These are phyloP conservation scores for Pyrocoelia pectoralis DNA, from an alignment of 2,888 invertebrate species.

Conservation along the genomic window DNA sequence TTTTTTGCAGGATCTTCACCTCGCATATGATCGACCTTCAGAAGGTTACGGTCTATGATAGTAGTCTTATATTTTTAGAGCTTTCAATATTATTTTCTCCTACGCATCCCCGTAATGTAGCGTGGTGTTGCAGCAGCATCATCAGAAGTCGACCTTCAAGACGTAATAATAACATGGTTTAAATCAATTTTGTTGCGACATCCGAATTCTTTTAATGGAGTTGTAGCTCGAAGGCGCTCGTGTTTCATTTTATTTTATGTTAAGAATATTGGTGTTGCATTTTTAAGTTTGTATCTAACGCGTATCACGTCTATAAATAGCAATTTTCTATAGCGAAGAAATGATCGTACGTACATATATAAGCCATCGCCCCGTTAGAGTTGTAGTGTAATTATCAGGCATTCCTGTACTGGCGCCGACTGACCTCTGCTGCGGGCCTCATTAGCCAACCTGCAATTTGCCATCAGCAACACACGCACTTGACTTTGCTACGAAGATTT, in stretches of 20 bases:
- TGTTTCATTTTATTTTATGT: conserved; percentile 29
- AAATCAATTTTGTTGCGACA: conserved; percentile 7
- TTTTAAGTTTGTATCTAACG: conserved; percentile 23
- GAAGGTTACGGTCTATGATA: conserved; percentile 52
- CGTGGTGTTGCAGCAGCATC: neutral
- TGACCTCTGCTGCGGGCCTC: conserved; percentile 49
- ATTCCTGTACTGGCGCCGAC: conserved; percentile 49
- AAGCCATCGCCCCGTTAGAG: conserved; percentile 37
- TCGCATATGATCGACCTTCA: conserved; percentile 54
- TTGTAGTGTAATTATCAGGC: conserved; percentile 45
- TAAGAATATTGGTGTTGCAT: conserved; percentile 21
- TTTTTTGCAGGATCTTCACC: conserved; percentile 50
- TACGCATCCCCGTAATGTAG: neutral
- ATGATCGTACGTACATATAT: conserved; percentile 30
- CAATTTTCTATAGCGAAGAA: conserved; percentile 36
- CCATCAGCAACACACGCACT: conserved; percentile 46
- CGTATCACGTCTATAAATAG: conserved; percentile 33
- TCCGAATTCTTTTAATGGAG: conserved; percentile 10
- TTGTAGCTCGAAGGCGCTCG: conserved; percentile 13
- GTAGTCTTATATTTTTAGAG: neutral
- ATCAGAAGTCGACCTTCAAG: conserved; percentile 3
- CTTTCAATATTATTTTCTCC: neutral
- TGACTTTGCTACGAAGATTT: conserved; percentile 22
- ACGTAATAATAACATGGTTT: neutral
- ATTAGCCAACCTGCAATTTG: conserved; percentile 49